phyloP scores from a whole-genome alignment of 2,113 vertebrate genomes.

The Syngnathoides biaculeatus region DNA sequence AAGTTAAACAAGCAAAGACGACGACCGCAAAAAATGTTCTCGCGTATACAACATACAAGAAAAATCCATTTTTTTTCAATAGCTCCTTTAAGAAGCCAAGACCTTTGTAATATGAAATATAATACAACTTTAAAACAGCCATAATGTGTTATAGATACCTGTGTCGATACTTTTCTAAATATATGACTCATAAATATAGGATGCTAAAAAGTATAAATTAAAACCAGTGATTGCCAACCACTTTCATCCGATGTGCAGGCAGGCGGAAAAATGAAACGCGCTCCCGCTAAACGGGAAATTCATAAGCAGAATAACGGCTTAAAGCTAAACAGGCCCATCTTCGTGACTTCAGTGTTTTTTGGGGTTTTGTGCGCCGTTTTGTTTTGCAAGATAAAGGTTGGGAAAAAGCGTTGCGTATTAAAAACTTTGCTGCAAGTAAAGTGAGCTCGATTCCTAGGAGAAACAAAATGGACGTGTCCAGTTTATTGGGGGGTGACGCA shows the following conservation, averaged over 20 bases:
- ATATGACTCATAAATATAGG: constrained; percentile 4
- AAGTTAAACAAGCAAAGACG: constrained; percentile 5
- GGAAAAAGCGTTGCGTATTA: not conserved
- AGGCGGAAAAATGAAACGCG: no score
- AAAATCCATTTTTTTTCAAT: not conserved
- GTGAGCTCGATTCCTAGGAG: not conserved
- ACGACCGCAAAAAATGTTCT: constrained; percentile 33
- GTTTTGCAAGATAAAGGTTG: not conserved
- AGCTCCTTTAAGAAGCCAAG: constrained; percentile 1
- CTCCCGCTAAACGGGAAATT: no score
- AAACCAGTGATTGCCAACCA: not conserved
- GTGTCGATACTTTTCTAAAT: constrained; percentile 27
- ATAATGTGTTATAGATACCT: constrained; percentile 23
- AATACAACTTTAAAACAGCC: not conserved
- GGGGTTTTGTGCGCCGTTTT: no score
- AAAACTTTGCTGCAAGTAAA: not conserved
- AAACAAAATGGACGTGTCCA: not conserved
- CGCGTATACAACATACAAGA: constrained; percentile 35
- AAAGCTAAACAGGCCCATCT: constrained; percentile 8
- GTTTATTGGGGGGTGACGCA: not conserved
- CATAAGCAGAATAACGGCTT: constrained; percentile 1
- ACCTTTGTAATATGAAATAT: not conserved
- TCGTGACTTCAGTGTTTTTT: not conserved
- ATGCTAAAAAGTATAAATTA: not conserved
- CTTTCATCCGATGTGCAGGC: not conserved